These are phyloP conservation scores for Schizothorax lantsangensis DNA, from an alignment of 2,797 vertebrate species.

Conservation along the genomic window DNA sequence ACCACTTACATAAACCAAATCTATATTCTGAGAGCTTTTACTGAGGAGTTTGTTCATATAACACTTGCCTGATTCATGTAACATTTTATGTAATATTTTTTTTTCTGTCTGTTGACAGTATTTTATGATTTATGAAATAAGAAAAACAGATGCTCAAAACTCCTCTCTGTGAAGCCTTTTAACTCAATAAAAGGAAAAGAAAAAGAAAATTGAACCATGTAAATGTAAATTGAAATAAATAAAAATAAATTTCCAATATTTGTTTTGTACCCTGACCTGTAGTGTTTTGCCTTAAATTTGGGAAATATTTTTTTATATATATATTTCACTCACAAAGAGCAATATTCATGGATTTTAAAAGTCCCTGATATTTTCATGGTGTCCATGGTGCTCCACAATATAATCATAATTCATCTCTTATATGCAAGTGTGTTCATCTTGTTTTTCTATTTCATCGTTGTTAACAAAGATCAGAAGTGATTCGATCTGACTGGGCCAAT, in stretches of 20 bases:
- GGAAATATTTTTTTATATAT: background rate
- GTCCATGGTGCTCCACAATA: background rate
- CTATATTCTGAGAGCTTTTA: background rate
- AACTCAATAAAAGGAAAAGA: background rate
- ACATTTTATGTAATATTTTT: background rate
- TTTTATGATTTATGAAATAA: background rate
- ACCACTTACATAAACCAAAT: background rate
- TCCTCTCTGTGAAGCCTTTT: background rate
- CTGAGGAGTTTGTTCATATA: background rate
- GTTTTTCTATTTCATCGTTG: background rate
- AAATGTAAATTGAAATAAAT: too few species aligned
- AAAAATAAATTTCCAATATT: too few species aligned
- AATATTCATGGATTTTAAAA: background rate
- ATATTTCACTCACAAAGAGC: background rate
- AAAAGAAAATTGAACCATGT: background rate
- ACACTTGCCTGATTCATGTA: background rate
- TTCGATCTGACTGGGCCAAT: constrained; percentile 36
- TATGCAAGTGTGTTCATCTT: too few species aligned
- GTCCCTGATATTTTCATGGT: background rate
- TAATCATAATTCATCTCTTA: too few species aligned
- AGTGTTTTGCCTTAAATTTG: background rate
- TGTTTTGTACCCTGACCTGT: background rate
- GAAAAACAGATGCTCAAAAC: background rate
- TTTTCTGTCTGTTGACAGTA: background rate
- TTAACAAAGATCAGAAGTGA: constrained; percentile 37